Percentiles rank a stretch among this genome's conserved stretches.
These are phyloP conservation scores for Sceloporus tristichus DNA, from an alignment of 2,113 vertebrate species.

Conservation along the genomic window DNA sequence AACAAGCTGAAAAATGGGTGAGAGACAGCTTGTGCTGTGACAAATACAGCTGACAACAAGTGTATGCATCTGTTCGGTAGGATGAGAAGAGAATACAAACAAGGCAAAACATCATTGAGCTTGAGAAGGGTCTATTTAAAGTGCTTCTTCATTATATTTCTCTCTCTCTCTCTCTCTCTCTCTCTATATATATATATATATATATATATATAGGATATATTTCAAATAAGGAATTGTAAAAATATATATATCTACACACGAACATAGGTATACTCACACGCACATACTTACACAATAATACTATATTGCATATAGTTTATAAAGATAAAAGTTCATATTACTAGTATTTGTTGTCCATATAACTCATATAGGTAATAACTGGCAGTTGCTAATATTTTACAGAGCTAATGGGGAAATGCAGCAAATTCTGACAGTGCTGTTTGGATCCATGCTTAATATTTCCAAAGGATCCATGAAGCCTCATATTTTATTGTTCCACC, in stretches of 20 bases:
- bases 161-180: too few relatives aligned
- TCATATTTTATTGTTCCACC: too few relatives aligned
- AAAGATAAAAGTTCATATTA: too few relatives aligned
- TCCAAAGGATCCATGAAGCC: too few relatives aligned
- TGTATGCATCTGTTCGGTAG: conserved; percentile 75
- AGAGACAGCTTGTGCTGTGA: conserved; percentile 74
- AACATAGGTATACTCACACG: not conserved
- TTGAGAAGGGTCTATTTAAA: conserved; percentile 55
- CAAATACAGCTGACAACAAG: conserved; percentile 79
- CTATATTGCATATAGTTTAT: too few relatives aligned
- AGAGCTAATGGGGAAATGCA: not conserved
- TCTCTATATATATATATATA: not conserved
- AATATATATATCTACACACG: too few relatives aligned
- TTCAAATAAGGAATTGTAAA: not conserved
- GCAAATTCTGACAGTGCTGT: not conserved
- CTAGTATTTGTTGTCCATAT: too few relatives aligned
- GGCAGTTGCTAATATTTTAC: not conserved
- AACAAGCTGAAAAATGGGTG: conserved; percentile 76
- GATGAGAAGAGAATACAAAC: conserved; percentile 75
- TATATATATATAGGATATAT: not conserved
- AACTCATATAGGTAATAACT: not conserved
- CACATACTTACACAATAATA: too few relatives aligned
- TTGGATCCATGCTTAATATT: too few relatives aligned
- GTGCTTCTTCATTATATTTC: not conserved
- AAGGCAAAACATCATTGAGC: conserved; percentile 38